Conservation (phyloP, 1,140 invertebrate species). For the Drosophila elegans region DNA sequence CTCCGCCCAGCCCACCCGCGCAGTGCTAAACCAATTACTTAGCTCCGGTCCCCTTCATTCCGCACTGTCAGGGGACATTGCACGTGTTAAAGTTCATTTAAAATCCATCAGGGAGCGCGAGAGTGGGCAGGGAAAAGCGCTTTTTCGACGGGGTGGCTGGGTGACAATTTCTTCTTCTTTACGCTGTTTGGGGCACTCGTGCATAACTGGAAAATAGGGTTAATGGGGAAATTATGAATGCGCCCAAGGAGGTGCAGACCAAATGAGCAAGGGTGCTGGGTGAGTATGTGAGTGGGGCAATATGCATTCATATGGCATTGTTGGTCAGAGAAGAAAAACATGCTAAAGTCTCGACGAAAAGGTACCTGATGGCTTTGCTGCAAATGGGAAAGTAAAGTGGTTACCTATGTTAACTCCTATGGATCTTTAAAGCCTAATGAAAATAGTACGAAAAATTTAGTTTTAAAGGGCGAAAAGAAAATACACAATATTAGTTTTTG, state of each 20-base stretch:
- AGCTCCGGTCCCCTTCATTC: constrained; percentile 41
- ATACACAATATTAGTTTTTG: too few species aligned
- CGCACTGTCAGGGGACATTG: constrained; percentile 37
- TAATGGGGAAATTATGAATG: constrained; percentile 79
- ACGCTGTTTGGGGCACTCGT: constrained; percentile 62
- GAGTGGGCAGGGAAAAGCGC: constrained; percentile 14
- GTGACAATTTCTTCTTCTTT: constrained; percentile 62
- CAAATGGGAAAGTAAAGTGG: too few species aligned
- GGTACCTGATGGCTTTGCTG: background rate
- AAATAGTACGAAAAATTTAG: too few species aligned
- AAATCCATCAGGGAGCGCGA: constrained; percentile 71
- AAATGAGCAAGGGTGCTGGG: constrained; percentile 15
- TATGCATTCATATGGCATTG: constrained; percentile 73
- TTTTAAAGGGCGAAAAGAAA: too few species aligned
- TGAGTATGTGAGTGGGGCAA: constrained; percentile 32
- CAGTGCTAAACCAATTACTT: constrained; percentile 75
- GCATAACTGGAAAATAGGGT: constrained; percentile 76
- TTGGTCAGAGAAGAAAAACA: constrained; percentile 32
- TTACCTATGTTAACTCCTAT: too few species aligned
- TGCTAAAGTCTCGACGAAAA: background rate
- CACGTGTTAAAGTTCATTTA: constrained; percentile 83
- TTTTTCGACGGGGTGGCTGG: constrained; percentile 30
- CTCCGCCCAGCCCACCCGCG: constrained; percentile 1
- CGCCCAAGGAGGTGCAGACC: constrained; percentile 50
- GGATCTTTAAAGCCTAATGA: too few species aligned